Evolutionary conservation across 2,888 invertebrate species (phyloP), one percentile per base, ranked within the genome.

Genomic region (Matsumyia berberina): DNA sequence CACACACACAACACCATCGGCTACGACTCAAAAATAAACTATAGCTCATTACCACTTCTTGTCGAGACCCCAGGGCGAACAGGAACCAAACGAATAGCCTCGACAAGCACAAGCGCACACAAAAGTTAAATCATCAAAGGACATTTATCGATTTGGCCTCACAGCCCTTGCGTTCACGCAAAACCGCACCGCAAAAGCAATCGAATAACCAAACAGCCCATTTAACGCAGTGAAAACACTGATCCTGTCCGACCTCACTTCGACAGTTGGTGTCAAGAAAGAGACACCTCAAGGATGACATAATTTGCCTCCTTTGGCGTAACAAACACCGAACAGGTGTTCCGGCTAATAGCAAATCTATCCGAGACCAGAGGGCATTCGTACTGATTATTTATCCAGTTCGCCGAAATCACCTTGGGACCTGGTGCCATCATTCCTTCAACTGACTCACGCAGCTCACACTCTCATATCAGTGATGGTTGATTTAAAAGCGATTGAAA

Each of bases 401-500:
- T 70, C 44, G 7, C 31, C 44, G 46, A 55, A 37, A 24, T 55
- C 73, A 42, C 64, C 31, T 49, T 42, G 58, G 64, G 64, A 58
- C 12, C 42, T 35, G 69, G 9, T 37, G 62, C 37, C 46, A 73
- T 72, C 53, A 60, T 67, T 72, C 39, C 39, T 69, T 73, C 8
- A 17, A 60, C 31, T 49, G n/a, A 51, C 57, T 42, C 58, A 67
- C 55, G 49, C 70, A 69, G 39, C 29, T 35, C 64, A 31, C 15
- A 12, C 35, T 31, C 35, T 31, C 60, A 35, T 49, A 72, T 77
- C 64, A 60, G 62, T 83, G 70, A 80, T 70, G 80, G 69, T 76
- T 85, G 85, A 85, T 80, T 74, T 74, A 70, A 74, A 80, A 67
- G 74, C 74, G 80, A 85, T 85, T 80, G 85, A 80, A 85, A 80